Evolutionary conservation across 2,888 invertebrate species (phyloP).

Genomic region (Epistrophella euchroma): DNA sequence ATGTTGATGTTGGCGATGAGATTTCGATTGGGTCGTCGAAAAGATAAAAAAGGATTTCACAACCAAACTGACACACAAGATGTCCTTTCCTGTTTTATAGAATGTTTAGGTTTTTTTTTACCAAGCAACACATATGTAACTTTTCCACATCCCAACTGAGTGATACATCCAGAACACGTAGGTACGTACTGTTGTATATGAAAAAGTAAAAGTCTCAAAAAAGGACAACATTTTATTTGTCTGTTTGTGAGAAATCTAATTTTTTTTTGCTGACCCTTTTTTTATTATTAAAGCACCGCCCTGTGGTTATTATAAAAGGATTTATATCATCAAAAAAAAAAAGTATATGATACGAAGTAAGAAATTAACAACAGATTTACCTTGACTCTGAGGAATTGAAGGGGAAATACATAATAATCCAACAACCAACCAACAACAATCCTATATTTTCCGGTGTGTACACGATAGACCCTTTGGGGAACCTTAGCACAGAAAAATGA

Average conservation of each 20-base stretch:
- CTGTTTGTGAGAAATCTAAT: slow-evolving; percentile 49
- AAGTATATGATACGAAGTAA: slow-evolving; percentile 25
- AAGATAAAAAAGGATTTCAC: slow-evolving; percentile 56
- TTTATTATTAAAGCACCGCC: slow-evolving; percentile 67
- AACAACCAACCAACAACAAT: slow-evolving; percentile 10
- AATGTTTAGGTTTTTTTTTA: not conserved
- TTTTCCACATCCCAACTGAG: slow-evolving; percentile 25
- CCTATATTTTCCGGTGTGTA: slow-evolving; percentile 19
- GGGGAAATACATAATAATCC: slow-evolving; percentile 17
- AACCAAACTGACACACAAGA: slow-evolving; percentile 40
- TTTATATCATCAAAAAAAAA: slow-evolving; percentile 54
- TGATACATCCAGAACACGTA: slow-evolving; percentile 50
- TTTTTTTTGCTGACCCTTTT: slow-evolving; percentile 59
- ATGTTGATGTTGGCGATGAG: slow-evolving; percentile 73
- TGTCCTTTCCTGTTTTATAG: slow-evolving; percentile 36
- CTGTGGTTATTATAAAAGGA: slow-evolving; percentile 74
- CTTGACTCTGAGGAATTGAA: slow-evolving; percentile 65
- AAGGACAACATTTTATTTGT: slow-evolving; percentile 69
- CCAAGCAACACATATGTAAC: slow-evolving; percentile 14
- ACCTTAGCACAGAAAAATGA: not conserved
- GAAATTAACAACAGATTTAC: slow-evolving; percentile 75
- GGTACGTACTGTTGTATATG: not conserved
- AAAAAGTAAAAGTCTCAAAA: slow-evolving; percentile 59
- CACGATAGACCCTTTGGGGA: slow-evolving; percentile 2
- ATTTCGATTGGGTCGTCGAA: slow-evolving; percentile 68